Conservation (phyloP, 1,140 invertebrate genomes). For the Bicyclus anynana region DNA sequence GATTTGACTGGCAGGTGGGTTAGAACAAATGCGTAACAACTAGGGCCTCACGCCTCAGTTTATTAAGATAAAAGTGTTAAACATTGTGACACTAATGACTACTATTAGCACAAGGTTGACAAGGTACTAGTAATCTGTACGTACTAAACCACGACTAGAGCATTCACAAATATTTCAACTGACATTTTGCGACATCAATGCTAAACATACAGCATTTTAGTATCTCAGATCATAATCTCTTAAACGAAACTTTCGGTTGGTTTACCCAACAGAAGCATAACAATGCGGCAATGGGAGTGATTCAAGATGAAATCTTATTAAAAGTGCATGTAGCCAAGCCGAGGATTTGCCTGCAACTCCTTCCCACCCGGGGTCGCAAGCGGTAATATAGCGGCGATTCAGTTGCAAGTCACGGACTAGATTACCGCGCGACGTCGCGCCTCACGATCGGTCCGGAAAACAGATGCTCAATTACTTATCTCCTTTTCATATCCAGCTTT, state of each 20-base stretch:
- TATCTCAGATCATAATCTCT: no score
- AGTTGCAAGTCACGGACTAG: slow-evolving; percentile 71
- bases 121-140: no score
- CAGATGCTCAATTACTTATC: slow-evolving; percentile 42
- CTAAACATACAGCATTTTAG: no score
- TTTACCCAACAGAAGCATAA: not conserved
- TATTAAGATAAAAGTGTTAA: no score
- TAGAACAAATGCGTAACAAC: no score
- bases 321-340: slow-evolving; percentile 3
- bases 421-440: slow-evolving; percentile 53
- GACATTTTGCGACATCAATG: no score
- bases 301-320: slow-evolving; percentile 13
- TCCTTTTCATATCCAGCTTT: slow-evolving; percentile 25
- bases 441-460: slow-evolving; percentile 45
- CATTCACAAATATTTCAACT: no score
- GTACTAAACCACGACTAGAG: no score
- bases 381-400: slow-evolving; percentile 62
- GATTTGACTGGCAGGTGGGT: no score
- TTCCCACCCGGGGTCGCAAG: slow-evolving; percentile 9
- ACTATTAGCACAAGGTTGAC: no score
- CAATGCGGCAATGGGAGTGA: slow-evolving; percentile 1
- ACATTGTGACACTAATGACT: no score
- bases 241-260: not conserved
- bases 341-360: slow-evolving; percentile 3
- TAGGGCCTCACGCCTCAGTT: no score